Evolutionary conservation across 2,113 vertebrate species (phyloP), one percentile per base, ranked within the genome.

Genomic region (Lonchura striata): DNA sequence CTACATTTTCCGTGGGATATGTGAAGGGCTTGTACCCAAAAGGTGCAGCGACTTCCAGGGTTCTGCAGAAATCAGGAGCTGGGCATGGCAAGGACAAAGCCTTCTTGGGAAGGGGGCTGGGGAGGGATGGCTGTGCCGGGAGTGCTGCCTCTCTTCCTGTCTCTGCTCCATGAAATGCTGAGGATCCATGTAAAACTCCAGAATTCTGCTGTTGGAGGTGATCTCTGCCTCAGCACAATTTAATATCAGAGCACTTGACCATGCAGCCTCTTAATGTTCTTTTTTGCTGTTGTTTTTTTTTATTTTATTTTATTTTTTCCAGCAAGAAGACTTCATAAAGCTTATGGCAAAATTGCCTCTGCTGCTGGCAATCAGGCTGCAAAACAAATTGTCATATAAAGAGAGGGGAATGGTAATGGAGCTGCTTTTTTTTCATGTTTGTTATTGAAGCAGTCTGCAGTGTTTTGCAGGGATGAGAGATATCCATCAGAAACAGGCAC

Each of bases 1-100:
- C n/a, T 53, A 14, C 0, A 0, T 61, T 66, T 66, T 16, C 47
- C 52, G 12, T 1, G 5, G 49, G 44, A 44, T 41, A 44, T 1
- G 4, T 21, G 10, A 86, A 33, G 0, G 4, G 50, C 18, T 75
- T 23, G 19, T 61, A 54, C 22, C 50, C 2, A 0, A 63, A 52
- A 47, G 13, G 19, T 42, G 74, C 57, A 46, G 57, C 0, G 1
- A 80, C 68, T 20, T 82, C 42, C 44, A 30, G 49, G 13, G 22
- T 59, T 14, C 52, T 60, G 12, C n/a, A 61, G 72, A 52, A 39
- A 31, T 3, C 11, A 1, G 61, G 56, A 82, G 59, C 54, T 28
- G 39, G 65, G 33, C 21, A 35, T 42, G 59, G 28, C 33, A 31
- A 75, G 56, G 71, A 22, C 41, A 42, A 82, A 89, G 13, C 23